Evolutionary conservation across 2,113 vertebrate genomes (phyloP), one percentile per base, ranked within the genome.

Genomic region (Chrysemys picta): DNA sequence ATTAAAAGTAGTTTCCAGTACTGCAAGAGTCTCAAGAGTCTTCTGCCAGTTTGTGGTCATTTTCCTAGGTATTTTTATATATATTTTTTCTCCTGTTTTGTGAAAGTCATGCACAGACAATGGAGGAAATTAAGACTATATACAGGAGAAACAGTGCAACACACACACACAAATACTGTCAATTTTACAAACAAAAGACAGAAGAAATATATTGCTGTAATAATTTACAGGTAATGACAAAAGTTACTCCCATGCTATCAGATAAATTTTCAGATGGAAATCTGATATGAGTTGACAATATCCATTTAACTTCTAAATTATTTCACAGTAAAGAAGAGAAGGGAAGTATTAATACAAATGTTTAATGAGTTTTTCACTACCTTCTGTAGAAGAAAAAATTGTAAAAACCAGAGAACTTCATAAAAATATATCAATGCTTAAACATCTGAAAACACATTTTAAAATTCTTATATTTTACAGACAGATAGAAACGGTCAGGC

Each of bases 301-400:
- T 47, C 7, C 29, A 29, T 8, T 38, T 76, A 11, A 56, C n/a
- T 76, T 62, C 45, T 45, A 78, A 91, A 45, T 52, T 50, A 80
- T n/a, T 72, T 19, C 82, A 84, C 3, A 76, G 1, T 25, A 27
- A 57, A 17, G 25, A 80, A 14, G 62, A 31, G 62, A 85, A 59
- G 52, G 59, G 5, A 50, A 85, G 19, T 31, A 86, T 72, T 17
- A 65, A 88, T 75, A 8, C 82, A 79, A 87, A 80, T 0, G 2
- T 98, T 97, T 97, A 98, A 94, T 97, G 82, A 95, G 90, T 12
- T 80, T 88, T 45, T 1, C 11, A 10, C 65, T 72, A 69, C 82
- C 89, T 96, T 95, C 62, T n/a, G 91, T 1, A 54, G 47, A 93
- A 57, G 4, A 59, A 88, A 95, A 94, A 53, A 27, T n/a, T 8